Conservation (phyloP, 2,113 vertebrate species). For the Oostethus manadensis region DNA sequence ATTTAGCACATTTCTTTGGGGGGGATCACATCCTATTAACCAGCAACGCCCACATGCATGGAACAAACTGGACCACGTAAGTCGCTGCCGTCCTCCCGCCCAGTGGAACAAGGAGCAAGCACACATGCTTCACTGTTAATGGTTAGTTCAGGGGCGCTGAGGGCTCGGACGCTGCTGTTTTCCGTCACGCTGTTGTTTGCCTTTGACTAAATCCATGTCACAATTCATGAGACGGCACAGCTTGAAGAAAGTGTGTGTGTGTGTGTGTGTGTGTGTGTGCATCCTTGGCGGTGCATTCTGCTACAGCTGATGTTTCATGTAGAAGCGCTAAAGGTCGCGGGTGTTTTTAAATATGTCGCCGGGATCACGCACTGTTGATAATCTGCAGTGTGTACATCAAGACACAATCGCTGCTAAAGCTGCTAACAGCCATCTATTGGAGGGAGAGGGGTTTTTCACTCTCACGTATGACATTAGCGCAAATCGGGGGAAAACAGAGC, state of each 20-base stretch:
- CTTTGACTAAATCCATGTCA: slow-evolving; percentile 24
- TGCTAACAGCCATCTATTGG: slow-evolving; percentile 15
- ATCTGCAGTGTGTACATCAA: slow-evolving; percentile 1
- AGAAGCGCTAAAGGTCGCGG: slow-evolving; percentile 27
- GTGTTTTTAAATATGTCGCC: slow-evolving; percentile 9
- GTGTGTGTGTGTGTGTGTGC: slow-evolving; percentile 5
- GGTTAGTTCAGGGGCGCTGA: slow-evolving; percentile 22
- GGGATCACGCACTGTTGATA: background rate
- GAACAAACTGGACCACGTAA: slow-evolving; percentile 38
- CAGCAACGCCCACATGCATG: slow-evolving; percentile 43
- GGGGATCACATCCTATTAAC: slow-evolving; percentile 57
- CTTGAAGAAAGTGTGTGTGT: background rate
- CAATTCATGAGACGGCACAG: slow-evolving; percentile 21
- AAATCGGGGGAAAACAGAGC: slow-evolving; percentile 20
- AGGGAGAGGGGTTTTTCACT: no score
- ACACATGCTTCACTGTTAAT: slow-evolving; percentile 35
- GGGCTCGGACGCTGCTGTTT: slow-evolving; percentile 12
- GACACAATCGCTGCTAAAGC: slow-evolving; percentile 35
- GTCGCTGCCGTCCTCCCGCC: background rate
- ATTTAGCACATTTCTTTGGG: slow-evolving; percentile 6
- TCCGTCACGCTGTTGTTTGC: slow-evolving; percentile 17
- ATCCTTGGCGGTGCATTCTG: background rate
- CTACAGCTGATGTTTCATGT: background rate
- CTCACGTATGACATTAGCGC: background rate
- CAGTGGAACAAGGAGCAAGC: slow-evolving; percentile 35